phyloP scores from a whole-genome alignment of 2,888 invertebrate genomes.

The Bruchidius siliquastri region DNA sequence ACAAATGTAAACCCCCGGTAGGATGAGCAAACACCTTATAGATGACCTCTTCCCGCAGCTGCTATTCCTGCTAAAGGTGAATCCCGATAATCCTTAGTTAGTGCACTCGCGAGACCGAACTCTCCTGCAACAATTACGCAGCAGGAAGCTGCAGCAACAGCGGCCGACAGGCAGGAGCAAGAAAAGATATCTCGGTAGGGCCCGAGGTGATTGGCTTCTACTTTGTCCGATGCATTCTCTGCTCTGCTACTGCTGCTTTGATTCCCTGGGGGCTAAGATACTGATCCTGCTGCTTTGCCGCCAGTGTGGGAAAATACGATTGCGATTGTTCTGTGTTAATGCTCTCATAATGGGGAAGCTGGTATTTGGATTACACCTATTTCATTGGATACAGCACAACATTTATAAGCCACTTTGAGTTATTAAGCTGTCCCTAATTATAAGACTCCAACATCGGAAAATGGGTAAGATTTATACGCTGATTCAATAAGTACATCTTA shows the following conservation, averaged over 20 bases:
- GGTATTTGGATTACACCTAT: neutral
- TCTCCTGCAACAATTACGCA: neutral
- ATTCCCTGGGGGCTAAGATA: neutral
- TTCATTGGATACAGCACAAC: neutral
- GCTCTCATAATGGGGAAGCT: neutral
- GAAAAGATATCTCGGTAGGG: neutral
- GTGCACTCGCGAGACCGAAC: neutral
- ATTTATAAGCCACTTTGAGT: neutral
- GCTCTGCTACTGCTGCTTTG: neutral
- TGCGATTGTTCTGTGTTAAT: neutral
- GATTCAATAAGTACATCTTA: too few relatives aligned
- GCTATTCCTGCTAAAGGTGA: neutral
- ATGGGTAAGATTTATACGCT: too few relatives aligned
- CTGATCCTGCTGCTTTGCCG: neutral
- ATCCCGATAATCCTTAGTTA: neutral
- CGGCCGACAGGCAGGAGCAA: neutral
- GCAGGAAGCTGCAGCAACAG: neutral
- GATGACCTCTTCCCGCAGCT: too few relatives aligned
- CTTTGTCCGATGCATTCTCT: neutral
- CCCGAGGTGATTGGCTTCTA: neutral
- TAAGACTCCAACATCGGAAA: too few relatives aligned
- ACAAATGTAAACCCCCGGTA: too few relatives aligned
- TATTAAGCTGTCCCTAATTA: too few relatives aligned
- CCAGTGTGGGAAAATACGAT: neutral
- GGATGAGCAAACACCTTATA: too few relatives aligned